These are phyloP conservation scores for Plebejus argus DNA, from an alignment of 2,888 invertebrate species.

Conservation along the genomic window DNA sequence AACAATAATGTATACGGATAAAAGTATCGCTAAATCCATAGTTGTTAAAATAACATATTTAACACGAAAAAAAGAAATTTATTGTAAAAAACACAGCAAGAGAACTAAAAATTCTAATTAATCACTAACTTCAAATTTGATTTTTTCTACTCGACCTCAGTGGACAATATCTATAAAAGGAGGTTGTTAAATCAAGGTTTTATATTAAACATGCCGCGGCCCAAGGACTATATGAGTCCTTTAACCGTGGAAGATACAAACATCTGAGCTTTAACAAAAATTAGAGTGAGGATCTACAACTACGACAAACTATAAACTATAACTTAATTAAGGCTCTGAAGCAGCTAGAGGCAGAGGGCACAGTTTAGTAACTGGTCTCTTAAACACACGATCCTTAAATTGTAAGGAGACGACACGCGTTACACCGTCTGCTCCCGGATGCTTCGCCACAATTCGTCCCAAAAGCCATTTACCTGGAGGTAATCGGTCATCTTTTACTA, in stretches of 20 bases:
- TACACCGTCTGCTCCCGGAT: conserved; percentile 35
- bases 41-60: too few relatives aligned
- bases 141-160: too few relatives aligned
- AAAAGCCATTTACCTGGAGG: conserved; percentile 36
- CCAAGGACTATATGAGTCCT: conserved; percentile 12
- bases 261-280: neutral
- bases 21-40: too few relatives aligned
- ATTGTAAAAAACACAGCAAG: too few relatives aligned
- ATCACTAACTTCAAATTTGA: too few relatives aligned
- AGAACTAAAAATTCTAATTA: too few relatives aligned
- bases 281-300: too few relatives aligned
- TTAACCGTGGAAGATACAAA: neutral
- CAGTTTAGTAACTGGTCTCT: conserved; percentile 31
- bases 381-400: conserved; percentile 10
- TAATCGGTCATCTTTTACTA: conserved; percentile 32
- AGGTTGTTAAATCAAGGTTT: neutral
- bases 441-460: conserved; percentile 33
- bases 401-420: conserved; percentile 34
- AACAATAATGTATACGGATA: too few relatives aligned
- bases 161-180: too few relatives aligned
- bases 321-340: neutral
- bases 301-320: neutral
- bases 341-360: conserved; percentile 28
- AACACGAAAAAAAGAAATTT: too few relatives aligned
- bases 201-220: conserved; percentile 21